These are phyloP conservation scores for Steatornis caripensis DNA, from an alignment of 2,113 vertebrate genomes.

Conservation along the genomic window DNA sequence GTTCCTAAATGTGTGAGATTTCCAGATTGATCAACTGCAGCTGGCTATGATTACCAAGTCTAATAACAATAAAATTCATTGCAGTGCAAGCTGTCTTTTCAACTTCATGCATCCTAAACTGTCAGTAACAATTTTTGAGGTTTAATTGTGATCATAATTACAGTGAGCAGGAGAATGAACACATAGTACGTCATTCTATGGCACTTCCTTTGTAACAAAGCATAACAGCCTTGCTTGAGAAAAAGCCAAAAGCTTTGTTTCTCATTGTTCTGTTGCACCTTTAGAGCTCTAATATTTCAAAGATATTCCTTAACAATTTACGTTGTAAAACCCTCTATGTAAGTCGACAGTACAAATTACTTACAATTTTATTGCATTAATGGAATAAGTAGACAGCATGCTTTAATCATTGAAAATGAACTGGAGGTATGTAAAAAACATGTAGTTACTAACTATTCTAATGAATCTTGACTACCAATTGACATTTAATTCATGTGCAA, in stretches of 20 bases:
- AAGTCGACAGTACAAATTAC: background rate
- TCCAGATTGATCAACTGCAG: background rate
- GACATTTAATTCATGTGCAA: background rate
- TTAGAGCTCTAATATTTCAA: background rate
- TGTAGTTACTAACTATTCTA: background rate
- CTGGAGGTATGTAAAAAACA: background rate
- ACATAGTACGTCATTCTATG: background rate
- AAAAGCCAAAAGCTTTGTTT: background rate
- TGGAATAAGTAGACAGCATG: background rate
- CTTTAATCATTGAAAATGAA: background rate
- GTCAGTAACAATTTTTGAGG: conserved; percentile 9
- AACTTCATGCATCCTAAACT: background rate
- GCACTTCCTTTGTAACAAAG: background rate
- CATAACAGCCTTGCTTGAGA: background rate
- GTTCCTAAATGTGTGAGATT: background rate
- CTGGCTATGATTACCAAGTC: background rate
- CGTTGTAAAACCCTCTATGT: background rate
- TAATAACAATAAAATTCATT: background rate
- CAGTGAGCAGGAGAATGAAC: background rate
- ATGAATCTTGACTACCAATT: background rate
- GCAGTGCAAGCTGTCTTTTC: background rate
- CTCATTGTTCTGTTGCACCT: background rate
- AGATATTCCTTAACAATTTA: background rate
- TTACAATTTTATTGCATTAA: background rate
- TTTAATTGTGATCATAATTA: conserved; percentile 35